phyloP scores from a whole-genome alignment of 2,113 vertebrate species.

The Echinops telfairi region DNA sequence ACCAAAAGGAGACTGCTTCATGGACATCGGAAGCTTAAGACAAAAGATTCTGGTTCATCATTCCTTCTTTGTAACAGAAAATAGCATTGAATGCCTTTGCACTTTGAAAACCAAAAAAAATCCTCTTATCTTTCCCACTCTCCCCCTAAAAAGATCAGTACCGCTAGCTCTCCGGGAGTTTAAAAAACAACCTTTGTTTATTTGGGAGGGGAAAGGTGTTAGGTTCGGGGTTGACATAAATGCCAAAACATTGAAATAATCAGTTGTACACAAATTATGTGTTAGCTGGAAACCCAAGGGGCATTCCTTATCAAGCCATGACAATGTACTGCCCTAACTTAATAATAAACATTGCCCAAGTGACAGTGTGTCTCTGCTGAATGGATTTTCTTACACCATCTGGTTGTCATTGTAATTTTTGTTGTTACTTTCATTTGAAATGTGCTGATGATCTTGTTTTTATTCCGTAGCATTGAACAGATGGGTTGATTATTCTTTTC shows the following conservation, averaged over 20 bases:
- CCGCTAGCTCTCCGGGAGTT: neutral
- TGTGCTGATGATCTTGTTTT: slow-evolving; percentile 90
- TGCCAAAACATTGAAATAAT: slow-evolving; percentile 49
- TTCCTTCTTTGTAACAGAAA: slow-evolving; percentile 64
- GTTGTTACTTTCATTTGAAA: slow-evolving; percentile 89
- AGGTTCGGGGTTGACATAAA: slow-evolving; percentile 23
- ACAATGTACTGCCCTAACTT: slow-evolving; percentile 77
- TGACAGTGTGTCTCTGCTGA: slow-evolving; percentile 86
- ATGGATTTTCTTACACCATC: slow-evolving; percentile 87
- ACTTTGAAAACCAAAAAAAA: neutral
- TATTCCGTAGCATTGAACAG: slow-evolving; percentile 95
- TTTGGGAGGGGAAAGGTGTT: neutral
- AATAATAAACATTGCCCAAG: slow-evolving; percentile 87
- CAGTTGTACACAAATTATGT: slow-evolving; percentile 59
- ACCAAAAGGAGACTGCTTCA: slow-evolving; percentile 50
- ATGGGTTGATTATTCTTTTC: slow-evolving; percentile 99
- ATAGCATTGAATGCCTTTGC: neutral
- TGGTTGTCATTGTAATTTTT: slow-evolving; percentile 86
- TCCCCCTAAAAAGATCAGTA: slow-evolving; percentile 35
- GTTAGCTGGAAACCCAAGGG: slow-evolving; percentile 75
- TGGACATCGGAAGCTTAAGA: slow-evolving; percentile 50
- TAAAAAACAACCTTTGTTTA: slow-evolving; percentile 37
- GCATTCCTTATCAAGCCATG: slow-evolving; percentile 66
- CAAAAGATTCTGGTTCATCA: neutral
- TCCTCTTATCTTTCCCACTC: slow-evolving; percentile 22